Conservation (phyloP, 2,113 vertebrate genomes). For the Petrocephalus zakoni region DNA sequence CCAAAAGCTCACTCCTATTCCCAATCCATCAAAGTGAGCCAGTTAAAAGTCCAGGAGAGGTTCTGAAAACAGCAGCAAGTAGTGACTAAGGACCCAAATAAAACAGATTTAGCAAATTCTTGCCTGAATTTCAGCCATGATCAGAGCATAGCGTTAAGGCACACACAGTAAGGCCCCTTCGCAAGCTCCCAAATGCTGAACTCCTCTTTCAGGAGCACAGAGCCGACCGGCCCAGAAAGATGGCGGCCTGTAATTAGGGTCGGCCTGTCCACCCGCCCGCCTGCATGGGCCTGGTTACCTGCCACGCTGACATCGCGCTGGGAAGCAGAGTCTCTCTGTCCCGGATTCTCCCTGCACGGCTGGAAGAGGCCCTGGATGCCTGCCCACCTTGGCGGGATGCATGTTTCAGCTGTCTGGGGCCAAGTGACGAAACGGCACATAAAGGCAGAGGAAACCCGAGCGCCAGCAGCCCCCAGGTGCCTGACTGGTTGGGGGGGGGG, state of each 20-base stretch:
- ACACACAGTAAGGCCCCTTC: conserved; percentile 39
- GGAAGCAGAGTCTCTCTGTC: conserved; percentile 54
- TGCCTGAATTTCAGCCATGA: not conserved
- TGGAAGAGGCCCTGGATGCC: conserved; percentile 64
- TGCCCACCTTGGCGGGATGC: conserved; percentile 60
- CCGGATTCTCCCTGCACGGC: conserved; percentile 62
- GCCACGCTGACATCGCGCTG: conserved; percentile 63
- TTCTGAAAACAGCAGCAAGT: not conserved
- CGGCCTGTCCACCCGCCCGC: conserved; percentile 43
- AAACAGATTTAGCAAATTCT: not conserved
- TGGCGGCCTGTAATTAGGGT: conserved; percentile 72
- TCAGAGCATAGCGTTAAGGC: conserved; percentile 42
- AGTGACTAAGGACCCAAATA: not conserved
- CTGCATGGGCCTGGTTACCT: conserved; percentile 64
- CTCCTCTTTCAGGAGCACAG: not conserved
- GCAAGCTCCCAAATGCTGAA: not conserved
- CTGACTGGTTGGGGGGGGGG: too few species aligned
- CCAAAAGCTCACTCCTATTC: not conserved
- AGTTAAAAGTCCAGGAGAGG: not conserved
- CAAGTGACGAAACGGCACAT: conserved; percentile 69
- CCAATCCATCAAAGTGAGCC: not conserved
- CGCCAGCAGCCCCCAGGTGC: conserved; percentile 58
- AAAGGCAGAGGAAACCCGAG: conserved; percentile 75
- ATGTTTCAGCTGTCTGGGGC: conserved; percentile 63
- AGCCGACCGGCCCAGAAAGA: conserved; percentile 44